phyloP scores from a whole-genome alignment of 2,113 vertebrate genomes.

The Acanthochromis polyacanthus region DNA sequence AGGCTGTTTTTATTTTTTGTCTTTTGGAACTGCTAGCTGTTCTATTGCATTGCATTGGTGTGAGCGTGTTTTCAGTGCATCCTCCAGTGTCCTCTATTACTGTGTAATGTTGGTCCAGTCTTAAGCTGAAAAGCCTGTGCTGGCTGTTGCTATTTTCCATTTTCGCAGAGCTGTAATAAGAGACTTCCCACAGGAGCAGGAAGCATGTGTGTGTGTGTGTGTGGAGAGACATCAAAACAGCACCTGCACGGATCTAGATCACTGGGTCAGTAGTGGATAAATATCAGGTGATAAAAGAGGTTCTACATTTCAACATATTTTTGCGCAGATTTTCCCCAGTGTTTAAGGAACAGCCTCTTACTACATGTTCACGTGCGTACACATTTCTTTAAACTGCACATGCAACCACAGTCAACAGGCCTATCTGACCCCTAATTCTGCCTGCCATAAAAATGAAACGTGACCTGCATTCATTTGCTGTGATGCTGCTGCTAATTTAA shows the following conservation, averaged over 20 bases:
- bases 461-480: slow-evolving; percentile 43
- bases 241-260: slow-evolving; percentile 61
- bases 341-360: not conserved
- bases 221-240: slow-evolving; percentile 24
- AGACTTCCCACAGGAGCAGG: slow-evolving; percentile 46
- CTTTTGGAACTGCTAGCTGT: too few species aligned
- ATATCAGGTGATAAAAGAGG: slow-evolving; percentile 10
- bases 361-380: not conserved
- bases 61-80: not conserved
- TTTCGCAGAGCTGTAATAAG: slow-evolving; percentile 41
- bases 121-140: slow-evolving; percentile 41
- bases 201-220: slow-evolving; percentile 10
- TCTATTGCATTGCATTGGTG: slow-evolving; percentile 4
- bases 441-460: slow-evolving; percentile 21
- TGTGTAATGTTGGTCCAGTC: slow-evolving; percentile 41
- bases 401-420: not conserved
- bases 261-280: slow-evolving; percentile 55
- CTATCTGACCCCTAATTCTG: not conserved
- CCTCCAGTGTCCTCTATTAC: slow-evolving; percentile 29
- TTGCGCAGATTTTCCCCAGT: not conserved
- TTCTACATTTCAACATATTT: not conserved
- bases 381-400: not conserved
- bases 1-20: not conserved
- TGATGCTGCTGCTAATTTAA: slow-evolving; percentile 41
- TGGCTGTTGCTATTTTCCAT: slow-evolving; percentile 35